phyloP scores from a whole-genome alignment of 2,113 vertebrate species.

The Athene noctua region DNA sequence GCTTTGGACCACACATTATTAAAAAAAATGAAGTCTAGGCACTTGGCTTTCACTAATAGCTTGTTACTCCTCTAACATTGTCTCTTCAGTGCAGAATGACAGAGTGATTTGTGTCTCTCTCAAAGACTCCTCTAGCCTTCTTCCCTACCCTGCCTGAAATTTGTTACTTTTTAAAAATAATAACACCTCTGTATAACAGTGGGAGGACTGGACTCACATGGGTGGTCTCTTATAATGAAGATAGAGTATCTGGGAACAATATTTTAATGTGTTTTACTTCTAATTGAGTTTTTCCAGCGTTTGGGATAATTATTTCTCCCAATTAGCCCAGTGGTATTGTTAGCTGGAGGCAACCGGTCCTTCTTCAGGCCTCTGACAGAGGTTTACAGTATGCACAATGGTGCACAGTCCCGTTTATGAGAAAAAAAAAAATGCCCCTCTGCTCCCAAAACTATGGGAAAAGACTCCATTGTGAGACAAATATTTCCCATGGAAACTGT shows the following conservation, averaged over 20 bases:
- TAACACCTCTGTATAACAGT: conserved; percentile 23
- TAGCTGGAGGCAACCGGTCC: conserved; percentile 29
- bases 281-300: conserved; percentile 64
- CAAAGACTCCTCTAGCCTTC: not conserved
- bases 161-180: conserved; percentile 11
- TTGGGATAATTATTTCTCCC: conserved; percentile 67
- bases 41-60: conserved; percentile 49
- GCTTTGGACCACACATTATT: conserved; percentile 60
- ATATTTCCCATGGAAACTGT: conserved; percentile 52
- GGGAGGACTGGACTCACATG: not conserved
- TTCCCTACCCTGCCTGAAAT: not conserved
- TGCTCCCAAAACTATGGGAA: conserved; percentile 49
- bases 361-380: conserved; percentile 50
- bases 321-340: conserved; percentile 65
- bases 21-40: not conserved
- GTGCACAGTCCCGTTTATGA: conserved; percentile 46
- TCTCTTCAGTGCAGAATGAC: conserved; percentile 13
- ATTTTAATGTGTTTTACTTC: conserved; percentile 53
- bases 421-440: conserved; percentile 50
- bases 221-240: conserved; percentile 66
- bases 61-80: conserved; percentile 24
- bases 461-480: not conserved
- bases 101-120: conserved; percentile 36
- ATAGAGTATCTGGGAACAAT: conserved; percentile 57
- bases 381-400: conserved; percentile 61